Base-by-base conservation (phyloP, 1,140 invertebrate genomes). In the Cydia fagiglandana region DNA sequence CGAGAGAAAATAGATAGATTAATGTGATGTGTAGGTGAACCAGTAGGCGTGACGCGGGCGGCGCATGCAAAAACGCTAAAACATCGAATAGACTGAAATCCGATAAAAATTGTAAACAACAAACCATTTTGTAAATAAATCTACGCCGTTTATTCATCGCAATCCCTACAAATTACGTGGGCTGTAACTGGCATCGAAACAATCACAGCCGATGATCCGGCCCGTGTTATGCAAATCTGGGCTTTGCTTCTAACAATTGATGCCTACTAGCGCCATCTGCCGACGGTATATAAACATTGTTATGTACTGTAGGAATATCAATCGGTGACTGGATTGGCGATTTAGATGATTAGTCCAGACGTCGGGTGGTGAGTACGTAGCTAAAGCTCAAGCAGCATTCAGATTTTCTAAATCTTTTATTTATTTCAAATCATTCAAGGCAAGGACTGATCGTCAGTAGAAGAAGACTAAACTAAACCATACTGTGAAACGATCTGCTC, bases 131-230 rank as follows among this genome's bases (percentile, higher is more conserved):
- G 80, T 82, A 84, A 84, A 82, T 82, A 84, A 84, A 82, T 80
- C 77, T 83, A 77, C 78, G 77, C 81, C 77, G 87, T 88, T 89
- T 89, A 84, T 86, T 87, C 79, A 81, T 84, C 82, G 81, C 76
- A 86, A 89, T 88, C 84, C 86, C 84, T 85, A 86, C 87, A 88
- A 88, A 91, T 88, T 86, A 88, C 88, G 86, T 79, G 79, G 84
- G 84, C 80, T 86, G 84, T 83, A 83, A 83, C 86, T 81, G 82
- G 79, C 83, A 81, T 83, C 84, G 86, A 88, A 88, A 91, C 89
- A 89, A 91, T 89, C 89, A 89, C 82, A 84, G 82, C 83, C 86
- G 83, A 88, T 91, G 86, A 89, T 89, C 87, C 84, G 66, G 81
- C 75, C 76, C 84, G 82, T 86, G 87, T 88, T 89, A 89, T 90